A percentile compares a stretch with the other conserved stretches of the same genome.
Evolutionary conservation across 2,797 vertebrate species (phyloP).

Genomic region (Anas acuta): DNA sequence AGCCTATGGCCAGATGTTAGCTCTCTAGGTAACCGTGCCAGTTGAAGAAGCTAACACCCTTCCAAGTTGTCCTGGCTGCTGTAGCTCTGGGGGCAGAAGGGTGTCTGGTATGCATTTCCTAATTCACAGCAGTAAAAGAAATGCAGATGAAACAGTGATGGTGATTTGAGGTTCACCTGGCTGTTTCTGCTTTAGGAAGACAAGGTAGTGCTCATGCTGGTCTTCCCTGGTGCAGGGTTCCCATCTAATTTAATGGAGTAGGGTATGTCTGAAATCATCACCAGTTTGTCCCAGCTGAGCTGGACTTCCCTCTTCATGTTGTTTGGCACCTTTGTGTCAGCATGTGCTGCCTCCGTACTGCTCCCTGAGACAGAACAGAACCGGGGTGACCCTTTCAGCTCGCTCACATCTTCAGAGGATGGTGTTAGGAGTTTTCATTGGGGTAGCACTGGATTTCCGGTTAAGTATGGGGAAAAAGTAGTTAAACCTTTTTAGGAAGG

Average conservation of each 20-base stretch:
- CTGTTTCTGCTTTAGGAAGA: neutral
- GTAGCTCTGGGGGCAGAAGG: neutral
- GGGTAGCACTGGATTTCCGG: neutral
- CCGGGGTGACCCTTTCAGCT: neutral
- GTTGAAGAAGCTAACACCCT: neutral
- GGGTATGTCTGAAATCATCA: neutral
- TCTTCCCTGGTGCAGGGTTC: neutral
- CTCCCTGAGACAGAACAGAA: neutral
- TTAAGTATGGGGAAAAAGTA: neutral
- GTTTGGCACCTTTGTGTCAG: accelerated
- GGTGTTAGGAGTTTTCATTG: neutral
- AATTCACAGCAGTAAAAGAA: neutral
- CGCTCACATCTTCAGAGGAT: neutral
- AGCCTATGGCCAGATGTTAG: neutral
- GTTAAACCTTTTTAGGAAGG: neutral
- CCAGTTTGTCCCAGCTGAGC: neutral
- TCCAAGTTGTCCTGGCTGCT: neutral
- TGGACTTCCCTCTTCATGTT: neutral
- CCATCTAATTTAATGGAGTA: accelerated
- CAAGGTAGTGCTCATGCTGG: neutral
- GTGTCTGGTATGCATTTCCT: neutral
- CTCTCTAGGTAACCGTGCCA: neutral
- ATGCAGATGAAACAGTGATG: neutral
- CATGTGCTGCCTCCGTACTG: accelerated
- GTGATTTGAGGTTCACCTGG: neutral